Evolutionary conservation across 2,888 invertebrate genomes (phyloP), one percentile per base, ranked within the genome.

Genomic region (Spilosoma lubricipeda): DNA sequence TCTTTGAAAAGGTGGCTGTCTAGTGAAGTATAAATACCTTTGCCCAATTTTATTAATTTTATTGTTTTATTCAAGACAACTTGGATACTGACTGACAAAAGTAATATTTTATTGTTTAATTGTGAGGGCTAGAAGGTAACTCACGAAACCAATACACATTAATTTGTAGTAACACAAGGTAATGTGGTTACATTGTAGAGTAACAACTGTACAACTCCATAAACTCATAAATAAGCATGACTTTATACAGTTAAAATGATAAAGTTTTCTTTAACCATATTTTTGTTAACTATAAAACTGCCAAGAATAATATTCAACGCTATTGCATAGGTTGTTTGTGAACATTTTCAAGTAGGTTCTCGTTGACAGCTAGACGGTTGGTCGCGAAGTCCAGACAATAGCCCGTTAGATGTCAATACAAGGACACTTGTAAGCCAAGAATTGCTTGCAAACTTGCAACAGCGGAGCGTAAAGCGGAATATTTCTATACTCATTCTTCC

Each of bases 301-400:
- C 33, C 11, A 68, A 75, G 67, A 69, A 77, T 73, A 13, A 72
- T 56, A 73, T 67, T 77, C 64, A n/a, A 67, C 59, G 69, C 27
- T 71, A 64, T 52, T 74, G 56, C 71, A 76, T 74, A 36, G 70
- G 70, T 64, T 78, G 64, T 75, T 78, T 67, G 67, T 73, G 69
- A 76, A 76, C 66, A 76, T 71, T 75, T 67, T 83, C 68, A 76
- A 83, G 77, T 74, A 70, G 70, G 56, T 73, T 66, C 75, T 78
- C 69, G 71, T 73, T 79, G 81, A 81, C 79, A 76, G 80, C 79
- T 81, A 88, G 85, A 86, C 89, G 80, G 82, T 84, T 65, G 65
- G 82, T 78, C 77, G 81, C 82, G 81, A 85, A 85, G 87, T 89
- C 89, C 88, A 89, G 90, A 90, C 90, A 88, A 88, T 82, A 33